Conservation (phyloP, 2,888 invertebrate genomes). For the Andrena dorsata region DNA sequence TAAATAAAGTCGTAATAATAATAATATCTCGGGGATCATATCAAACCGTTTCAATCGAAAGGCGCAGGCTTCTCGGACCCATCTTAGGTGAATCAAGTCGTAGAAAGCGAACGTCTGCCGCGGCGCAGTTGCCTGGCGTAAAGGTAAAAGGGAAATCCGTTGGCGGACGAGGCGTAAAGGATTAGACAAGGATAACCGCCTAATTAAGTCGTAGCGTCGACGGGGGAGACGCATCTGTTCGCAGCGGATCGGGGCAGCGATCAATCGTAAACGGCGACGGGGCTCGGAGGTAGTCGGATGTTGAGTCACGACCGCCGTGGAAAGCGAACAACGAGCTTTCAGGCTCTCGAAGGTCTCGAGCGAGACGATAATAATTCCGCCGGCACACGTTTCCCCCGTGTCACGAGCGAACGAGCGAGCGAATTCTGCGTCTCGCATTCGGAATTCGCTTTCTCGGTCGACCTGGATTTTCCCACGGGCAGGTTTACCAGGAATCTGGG, state of each 20-base stretch:
- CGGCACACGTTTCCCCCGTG: conserved; percentile 48
- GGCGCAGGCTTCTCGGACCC: no score
- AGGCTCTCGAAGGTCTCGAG: conserved; percentile 40
- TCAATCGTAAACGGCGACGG: conserved; percentile 42
- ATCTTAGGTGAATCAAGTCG: no score
- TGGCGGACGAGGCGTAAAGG: conserved; percentile 15
- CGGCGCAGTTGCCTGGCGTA: neutral
- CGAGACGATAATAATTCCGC: conserved; percentile 50
- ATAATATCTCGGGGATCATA: no score
- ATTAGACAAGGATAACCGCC: conserved; percentile 29
- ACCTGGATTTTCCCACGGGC: conserved; percentile 70
- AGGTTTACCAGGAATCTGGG: conserved; percentile 71
- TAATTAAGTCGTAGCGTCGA: conserved; percentile 44
- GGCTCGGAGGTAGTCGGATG: conserved; percentile 17
- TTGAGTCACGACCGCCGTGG: conserved; percentile 44
- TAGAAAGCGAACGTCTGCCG: neutral
- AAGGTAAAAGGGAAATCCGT: conserved; percentile 32
- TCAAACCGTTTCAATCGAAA: no score
- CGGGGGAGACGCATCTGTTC: conserved; percentile 1
- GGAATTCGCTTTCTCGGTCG: conserved; percentile 65
- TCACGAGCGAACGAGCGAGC: conserved; percentile 35
- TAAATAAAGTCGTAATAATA: no score
- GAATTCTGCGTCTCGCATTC: conserved; percentile 59
- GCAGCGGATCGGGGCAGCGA: conserved; percentile 4
- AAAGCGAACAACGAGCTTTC: conserved; percentile 41